phyloP scores from a whole-genome alignment of 2,797 vertebrate species.

The Pseudomugil tenellus region DNA sequence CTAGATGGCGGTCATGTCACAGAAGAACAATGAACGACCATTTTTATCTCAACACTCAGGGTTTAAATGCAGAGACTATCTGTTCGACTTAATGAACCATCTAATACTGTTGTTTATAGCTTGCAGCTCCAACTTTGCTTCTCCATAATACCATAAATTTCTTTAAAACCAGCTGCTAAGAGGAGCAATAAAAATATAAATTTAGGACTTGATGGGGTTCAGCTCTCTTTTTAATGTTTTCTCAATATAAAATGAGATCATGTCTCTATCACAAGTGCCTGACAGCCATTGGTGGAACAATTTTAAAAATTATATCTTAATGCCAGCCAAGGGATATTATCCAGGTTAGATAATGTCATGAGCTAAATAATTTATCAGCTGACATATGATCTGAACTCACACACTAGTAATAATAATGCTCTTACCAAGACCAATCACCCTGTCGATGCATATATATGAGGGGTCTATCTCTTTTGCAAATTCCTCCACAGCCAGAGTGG shows the following conservation, averaged over 20 bases:
- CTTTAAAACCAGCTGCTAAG: constrained; percentile 45
- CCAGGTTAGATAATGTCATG: neutral
- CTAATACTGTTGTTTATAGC: constrained; percentile 46
- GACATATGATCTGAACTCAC: neutral
- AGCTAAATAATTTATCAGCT: neutral
- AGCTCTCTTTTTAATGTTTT: constrained; percentile 42
- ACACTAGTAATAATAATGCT: constrained; percentile 4
- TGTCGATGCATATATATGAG: constrained; percentile 95
- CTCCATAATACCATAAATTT: constrained; percentile 50
- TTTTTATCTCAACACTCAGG: constrained; percentile 29
- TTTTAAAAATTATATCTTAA: constrained; percentile 6
- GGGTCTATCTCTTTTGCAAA: constrained; percentile 98
- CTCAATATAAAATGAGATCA: constrained; percentile 37
- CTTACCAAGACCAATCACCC: constrained; percentile 96
- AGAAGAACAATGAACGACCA: constrained; percentile 8
- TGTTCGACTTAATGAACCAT: constrained; percentile 62
- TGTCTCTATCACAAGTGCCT: constrained; percentile 1
- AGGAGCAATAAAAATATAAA: constrained; percentile 31
- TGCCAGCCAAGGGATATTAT: constrained; percentile 6
- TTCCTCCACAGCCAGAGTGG: constrained; percentile 94
- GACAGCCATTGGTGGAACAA: neutral
- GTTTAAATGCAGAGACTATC: constrained; percentile 45
- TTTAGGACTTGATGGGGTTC: constrained; percentile 42
- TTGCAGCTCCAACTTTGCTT: constrained; percentile 29
- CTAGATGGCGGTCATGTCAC: constrained; percentile 55